Base-by-base conservation (phyloP, 1,140 invertebrate species). In the Meloidogyne chitwoodi region DNA sequence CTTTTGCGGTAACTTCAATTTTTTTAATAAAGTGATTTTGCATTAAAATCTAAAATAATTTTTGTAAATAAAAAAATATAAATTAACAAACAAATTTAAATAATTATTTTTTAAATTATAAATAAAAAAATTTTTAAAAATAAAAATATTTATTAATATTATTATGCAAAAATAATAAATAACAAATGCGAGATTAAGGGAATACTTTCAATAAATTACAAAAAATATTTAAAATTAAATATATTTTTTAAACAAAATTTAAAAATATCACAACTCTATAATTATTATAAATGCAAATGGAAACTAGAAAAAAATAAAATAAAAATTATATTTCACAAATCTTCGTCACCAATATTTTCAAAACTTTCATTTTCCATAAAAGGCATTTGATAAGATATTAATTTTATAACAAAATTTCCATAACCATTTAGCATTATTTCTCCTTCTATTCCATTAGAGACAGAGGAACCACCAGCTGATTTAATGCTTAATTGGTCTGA, bases 301-400 rank as follows among this genome's bases (percentile, higher is more conserved):
- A n/a, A 8, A 24, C 5, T 8, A 8, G 19, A 3, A 38, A 14
- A n/a, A n/a, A 66, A 66, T 1, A 66, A 67, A n/a, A 22, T 26
- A n/a, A 22, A n/a, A n/a, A 31, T 41, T 10, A 12, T 73, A 2
- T 48, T 56, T 81, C 31, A 81, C 24, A 81, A 64, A 61, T 81
- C 80, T 34, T 27, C 77, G 29, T 81, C 81, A 26, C 56, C 56
- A 22, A 81, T 64, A 34, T 81, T 68, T 27, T 77, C 78, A 64
- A 81, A 81, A 56, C 48, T 74, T 56, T 81, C 80, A 22, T 81
- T 66, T 38, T 80, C 81, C 71, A 73, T 29, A 68, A 81, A 81
- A 24, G 80, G 80, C 80, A 81, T 81, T 81, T 81, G 80, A 61
- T 81, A 75, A 83, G 84, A 38, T 11, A 83, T 44, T 81, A 48